Conservation (phyloP, 2,888 invertebrate genomes). For the Euphydryas editha region DNA sequence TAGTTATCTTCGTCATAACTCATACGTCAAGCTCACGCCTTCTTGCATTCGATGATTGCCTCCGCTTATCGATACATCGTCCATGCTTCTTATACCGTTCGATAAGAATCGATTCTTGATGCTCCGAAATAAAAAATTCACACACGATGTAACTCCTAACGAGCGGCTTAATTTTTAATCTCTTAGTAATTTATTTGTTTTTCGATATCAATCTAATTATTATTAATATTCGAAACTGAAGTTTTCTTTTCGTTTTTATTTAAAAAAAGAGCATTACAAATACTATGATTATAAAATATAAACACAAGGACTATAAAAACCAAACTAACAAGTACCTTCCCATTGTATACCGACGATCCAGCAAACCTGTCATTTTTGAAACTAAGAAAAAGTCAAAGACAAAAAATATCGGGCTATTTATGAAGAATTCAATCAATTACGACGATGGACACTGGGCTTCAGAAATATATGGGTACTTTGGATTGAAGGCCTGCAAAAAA, state of each 20-base stretch:
- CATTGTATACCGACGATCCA: constrained; percentile 36
- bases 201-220: neutral
- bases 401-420: constrained; percentile 65
- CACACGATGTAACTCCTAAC: constrained; percentile 5
- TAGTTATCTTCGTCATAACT: constrained; percentile 73
- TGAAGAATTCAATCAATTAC: constrained; percentile 78
- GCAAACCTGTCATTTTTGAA: constrained; percentile 41
- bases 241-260: constrained; percentile 11
- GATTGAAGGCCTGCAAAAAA: constrained; percentile 73
- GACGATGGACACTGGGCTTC: constrained; percentile 61
- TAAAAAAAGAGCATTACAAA: neutral
- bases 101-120: constrained; percentile 43
- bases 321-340: constrained; percentile 15
- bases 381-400: constrained; percentile 40
- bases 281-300: neutral
- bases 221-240: neutral
- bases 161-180: constrained; percentile 7
- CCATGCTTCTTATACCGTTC: constrained; percentile 42
- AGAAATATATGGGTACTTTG: constrained; percentile 75
- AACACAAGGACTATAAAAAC: constrained; percentile 19
- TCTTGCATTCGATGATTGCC: constrained; percentile 53
- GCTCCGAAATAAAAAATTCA: constrained; percentile 30
- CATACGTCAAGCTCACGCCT: constrained; percentile 66
- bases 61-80: constrained; percentile 50
- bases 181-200: constrained; percentile 6